Percentiles rank a stretch among this genome's conserved stretches.
Evolutionary conservation across 2,888 invertebrate species (phyloP).

Genomic region (Ptilodon capucinus): DNA sequence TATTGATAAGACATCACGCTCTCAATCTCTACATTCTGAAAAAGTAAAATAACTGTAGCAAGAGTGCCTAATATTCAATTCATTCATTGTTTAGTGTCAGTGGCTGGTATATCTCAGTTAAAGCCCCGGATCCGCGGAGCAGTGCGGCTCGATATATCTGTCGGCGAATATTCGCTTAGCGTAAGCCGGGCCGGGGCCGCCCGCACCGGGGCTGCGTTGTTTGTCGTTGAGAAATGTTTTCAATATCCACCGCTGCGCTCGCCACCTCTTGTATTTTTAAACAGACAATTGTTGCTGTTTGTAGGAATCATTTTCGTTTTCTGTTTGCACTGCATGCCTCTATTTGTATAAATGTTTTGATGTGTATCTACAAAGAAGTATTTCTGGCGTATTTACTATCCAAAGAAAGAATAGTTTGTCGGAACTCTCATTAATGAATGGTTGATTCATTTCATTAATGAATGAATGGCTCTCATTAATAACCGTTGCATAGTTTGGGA

Average conservation of each 20-base stretch:
- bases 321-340: neutral
- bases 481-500: no score
- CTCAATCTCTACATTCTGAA: neutral
- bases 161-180: neutral
- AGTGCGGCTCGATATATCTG: neutral
- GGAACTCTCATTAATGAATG: no score
- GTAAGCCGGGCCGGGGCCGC: neutral
- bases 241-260: neutral
- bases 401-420: no score
- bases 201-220: neutral
- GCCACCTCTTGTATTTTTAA: neutral
- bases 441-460: no score
- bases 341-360: no score
- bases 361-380: no score
- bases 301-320: neutral
- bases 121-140: neutral
- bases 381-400: no score
- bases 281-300: neutral
- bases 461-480: no score
- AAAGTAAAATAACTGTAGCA: neutral
- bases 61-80: neutral
- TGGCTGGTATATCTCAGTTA: neutral
- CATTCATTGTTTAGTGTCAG: neutral
- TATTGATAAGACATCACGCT: no score
- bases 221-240: slow-evolving; percentile 2